Evolutionary conservation across 2,797 vertebrate genomes (phyloP), one percentile per base, ranked within the genome.

Genomic region (Sebastes cheni): DNA sequence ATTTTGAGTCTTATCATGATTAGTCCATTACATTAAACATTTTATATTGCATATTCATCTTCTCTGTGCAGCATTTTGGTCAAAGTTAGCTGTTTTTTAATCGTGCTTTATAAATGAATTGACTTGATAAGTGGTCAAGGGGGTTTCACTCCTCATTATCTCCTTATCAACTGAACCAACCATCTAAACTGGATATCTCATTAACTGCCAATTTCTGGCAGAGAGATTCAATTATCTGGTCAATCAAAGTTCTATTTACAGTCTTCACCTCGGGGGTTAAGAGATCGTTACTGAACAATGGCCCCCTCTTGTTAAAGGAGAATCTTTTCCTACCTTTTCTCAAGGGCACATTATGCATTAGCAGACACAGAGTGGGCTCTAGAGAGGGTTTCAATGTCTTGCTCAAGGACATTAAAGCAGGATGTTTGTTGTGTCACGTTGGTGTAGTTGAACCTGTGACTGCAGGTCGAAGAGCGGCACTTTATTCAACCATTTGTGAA

Each of bases 171-270:
- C 23, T 79, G 2, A 30, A 36, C 8, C n/a, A 29, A 72, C 7
- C 16, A 23, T 66, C 29, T 77, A 20, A 69, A 60, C 5, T 58
- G 20, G 11, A n/a, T 65, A 10, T 67, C 25, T 81, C 54, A 83
- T 84, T 64, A 75, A 23, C 25, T 60, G 61, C 13, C 74, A n/a
- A 52, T 67, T 71, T 65, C 23, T 67, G 13, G 7, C 23, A 65
- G 52, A 4, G 9, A n/a, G 23, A 79, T 32, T 65, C 4, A 72
- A 79, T 82, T 52, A 81, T 67, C 0, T 61, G 27, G 22, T 73
- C 71, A 79, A 85, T 82, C 29, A 72, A 77, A 78, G 75, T 54
- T 50, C 27, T 46, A 74, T 85, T 84, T 85, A 22, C 32, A 58
- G 6, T 72, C 50, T 29, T 75, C 58, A 34, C n/a, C 23, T 50